Evolutionary conservation across 2,113 vertebrate species (phyloP).

Genomic region (Chiloscyllium plagiosum): DNA sequence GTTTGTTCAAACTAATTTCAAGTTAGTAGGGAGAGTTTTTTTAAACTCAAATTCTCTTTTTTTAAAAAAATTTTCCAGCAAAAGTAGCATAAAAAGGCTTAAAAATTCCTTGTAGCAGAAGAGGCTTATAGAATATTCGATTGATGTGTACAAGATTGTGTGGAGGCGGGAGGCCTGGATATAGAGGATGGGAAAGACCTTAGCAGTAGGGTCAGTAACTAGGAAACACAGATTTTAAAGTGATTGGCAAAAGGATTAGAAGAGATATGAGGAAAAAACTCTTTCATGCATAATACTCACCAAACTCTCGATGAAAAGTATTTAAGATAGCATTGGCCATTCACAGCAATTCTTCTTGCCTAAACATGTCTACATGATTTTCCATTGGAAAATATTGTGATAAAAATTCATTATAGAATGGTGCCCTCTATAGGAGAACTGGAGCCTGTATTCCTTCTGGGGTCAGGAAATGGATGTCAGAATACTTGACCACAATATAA

Average conservation of each 20-base stretch:
- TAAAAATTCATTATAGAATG: background rate
- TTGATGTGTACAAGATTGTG: too few relatives aligned
- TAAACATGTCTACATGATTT: background rate
- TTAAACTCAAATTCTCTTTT: background rate
- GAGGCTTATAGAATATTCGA: too few relatives aligned
- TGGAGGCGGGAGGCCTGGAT: too few relatives aligned
- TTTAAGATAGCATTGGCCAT: background rate
- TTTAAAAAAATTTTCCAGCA: background rate
- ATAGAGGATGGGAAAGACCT: too few relatives aligned
- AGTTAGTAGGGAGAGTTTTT: background rate
- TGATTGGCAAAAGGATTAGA: too few relatives aligned
- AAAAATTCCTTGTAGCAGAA: too few relatives aligned
- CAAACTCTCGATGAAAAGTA: background rate
- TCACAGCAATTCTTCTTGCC: background rate
- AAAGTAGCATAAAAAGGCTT: background rate
- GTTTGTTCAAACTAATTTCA: background rate
- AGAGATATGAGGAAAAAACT: too few relatives aligned
- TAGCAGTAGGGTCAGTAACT: too few relatives aligned
- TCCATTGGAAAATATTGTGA: background rate
- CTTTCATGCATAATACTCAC: background rate
- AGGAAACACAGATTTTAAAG: too few relatives aligned
- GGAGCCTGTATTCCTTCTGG: background rate
- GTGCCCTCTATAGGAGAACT: background rate
- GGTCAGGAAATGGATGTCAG: too few relatives aligned
- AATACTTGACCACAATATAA: too few relatives aligned